Conservation (phyloP, 2,797 vertebrate species). For the Forpus xanthops region DNA sequence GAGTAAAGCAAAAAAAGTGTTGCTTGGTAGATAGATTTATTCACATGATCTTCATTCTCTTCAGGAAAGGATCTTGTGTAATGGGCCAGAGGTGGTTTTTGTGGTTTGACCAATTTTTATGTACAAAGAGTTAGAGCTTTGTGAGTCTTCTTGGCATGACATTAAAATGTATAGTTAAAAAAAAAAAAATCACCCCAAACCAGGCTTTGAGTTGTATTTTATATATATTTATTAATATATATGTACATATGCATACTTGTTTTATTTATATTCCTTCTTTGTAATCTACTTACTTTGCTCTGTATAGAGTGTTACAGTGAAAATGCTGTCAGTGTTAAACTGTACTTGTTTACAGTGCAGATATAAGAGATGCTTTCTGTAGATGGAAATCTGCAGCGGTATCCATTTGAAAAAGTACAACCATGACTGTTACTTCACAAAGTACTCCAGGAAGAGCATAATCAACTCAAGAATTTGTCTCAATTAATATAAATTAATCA, state of each 20-base stretch:
- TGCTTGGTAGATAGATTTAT: not conserved
- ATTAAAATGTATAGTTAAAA: not conserved
- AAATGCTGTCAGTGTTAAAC: not conserved
- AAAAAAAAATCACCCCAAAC: not conserved
- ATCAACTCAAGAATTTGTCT: not conserved
- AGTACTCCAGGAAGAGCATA: not conserved
- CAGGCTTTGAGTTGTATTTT: not conserved
- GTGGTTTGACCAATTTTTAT: conserved; percentile 18
- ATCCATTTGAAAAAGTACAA: not conserved
- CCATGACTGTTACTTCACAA: not conserved
- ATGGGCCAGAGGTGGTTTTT: not conserved
- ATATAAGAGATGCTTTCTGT: not conserved
- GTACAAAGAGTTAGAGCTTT: conserved; percentile 6
- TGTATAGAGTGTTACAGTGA: not conserved
- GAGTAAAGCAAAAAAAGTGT: not conserved
- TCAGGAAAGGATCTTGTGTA: not conserved
- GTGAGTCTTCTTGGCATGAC: not conserved
- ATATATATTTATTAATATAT: not conserved
- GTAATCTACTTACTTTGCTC: not conserved
- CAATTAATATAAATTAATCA: not conserved
- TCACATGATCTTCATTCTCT: not conserved
- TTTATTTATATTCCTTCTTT: not conserved
- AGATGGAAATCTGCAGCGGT: not conserved
- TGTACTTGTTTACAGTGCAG: conserved; percentile 4
- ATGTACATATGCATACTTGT: not conserved